Evolutionary conservation across 2,888 invertebrate genomes (phyloP).

Genomic region (Aradus depressus): DNA sequence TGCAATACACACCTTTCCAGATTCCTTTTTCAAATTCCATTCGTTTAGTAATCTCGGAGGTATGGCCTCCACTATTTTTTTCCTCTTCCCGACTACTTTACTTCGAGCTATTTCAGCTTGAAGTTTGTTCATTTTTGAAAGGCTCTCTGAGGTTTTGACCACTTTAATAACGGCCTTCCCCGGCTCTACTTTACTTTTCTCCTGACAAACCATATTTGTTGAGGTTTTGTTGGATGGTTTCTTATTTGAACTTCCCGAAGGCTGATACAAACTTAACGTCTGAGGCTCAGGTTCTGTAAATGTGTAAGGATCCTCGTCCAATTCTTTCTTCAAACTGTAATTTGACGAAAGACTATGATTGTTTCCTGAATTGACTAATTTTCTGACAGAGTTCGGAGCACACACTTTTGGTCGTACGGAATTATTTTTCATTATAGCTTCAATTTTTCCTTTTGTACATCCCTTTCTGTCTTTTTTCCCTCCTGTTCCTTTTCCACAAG

Average conservation of each 20-base stretch:
- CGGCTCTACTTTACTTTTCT: constrained; percentile 22
- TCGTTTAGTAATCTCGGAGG: constrained; percentile 13
- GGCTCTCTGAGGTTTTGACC: constrained; percentile 15
- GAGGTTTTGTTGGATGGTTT: constrained; percentile 7
- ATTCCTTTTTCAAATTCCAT: constrained; percentile 17
- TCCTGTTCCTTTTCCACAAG: constrained; percentile 27
- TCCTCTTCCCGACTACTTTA: constrained; percentile 27
- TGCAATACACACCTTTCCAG: constrained; percentile 26
- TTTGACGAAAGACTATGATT: constrained; percentile 7
- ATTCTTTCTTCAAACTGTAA: constrained; percentile 14
- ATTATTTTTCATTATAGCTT: constrained; percentile 32
- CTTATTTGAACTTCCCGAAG: constrained; percentile 17
- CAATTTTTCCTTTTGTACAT: constrained; percentile 33
- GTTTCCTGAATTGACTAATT: constrained; percentile 14
- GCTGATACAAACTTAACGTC: constrained; percentile 26
- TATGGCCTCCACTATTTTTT: constrained; percentile 23
- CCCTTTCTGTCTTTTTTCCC: constrained; percentile 32
- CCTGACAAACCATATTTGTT: constrained; percentile 23
- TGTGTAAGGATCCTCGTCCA: constrained; percentile 30
- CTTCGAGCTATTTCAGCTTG: constrained; percentile 28
- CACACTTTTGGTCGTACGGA: constrained; percentile 28
- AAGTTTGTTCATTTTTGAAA: constrained; percentile 27
- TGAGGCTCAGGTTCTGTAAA: constrained; percentile 30
- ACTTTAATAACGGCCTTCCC: constrained; percentile 10
- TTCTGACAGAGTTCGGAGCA: constrained; percentile 18